These are phyloP conservation scores for Sparidentex hasta DNA, from an alignment of 2,797 vertebrate genomes.

Conservation along the genomic window DNA sequence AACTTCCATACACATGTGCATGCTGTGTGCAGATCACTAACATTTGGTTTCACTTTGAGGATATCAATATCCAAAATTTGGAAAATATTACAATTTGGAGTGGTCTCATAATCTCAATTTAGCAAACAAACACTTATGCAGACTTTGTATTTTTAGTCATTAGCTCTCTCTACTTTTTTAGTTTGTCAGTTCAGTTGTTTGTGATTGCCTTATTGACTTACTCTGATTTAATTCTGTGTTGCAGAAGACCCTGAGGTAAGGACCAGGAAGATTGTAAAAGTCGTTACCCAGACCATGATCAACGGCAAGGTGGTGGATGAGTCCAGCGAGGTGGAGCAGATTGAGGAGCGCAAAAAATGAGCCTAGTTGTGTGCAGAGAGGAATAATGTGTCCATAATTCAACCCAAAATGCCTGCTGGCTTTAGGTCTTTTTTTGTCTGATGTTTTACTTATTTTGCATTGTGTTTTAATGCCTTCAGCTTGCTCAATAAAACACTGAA, in stretches of 20 bases:
- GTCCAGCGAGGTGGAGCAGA: constrained; percentile 89
- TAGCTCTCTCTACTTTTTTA: neutral
- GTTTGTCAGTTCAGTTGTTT: neutral
- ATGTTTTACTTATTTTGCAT: neutral
- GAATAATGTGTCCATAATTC: neutral
- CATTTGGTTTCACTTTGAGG: neutral
- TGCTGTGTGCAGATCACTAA: neutral
- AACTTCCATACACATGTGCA: neutral
- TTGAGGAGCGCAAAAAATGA: constrained; percentile 87
- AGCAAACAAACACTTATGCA: neutral
- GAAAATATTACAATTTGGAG: constrained; percentile 6
- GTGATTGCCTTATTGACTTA: constrained; percentile 4
- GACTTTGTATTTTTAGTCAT: neutral
- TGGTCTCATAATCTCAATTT: neutral
- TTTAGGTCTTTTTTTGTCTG: constrained; percentile 5
- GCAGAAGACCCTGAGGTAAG: constrained; percentile 86
- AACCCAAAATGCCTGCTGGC: constrained; percentile 37
- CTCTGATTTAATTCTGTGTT: constrained; percentile 36
- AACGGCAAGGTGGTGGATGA: constrained; percentile 89
- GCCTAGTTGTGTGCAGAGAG: neutral
- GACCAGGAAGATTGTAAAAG: constrained; percentile 90
- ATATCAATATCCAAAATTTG: neutral
- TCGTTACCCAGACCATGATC: constrained; percentile 89
- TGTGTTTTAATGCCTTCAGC: neutral
- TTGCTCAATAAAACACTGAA: constrained; percentile 20